phyloP scores from a whole-genome alignment of 2,888 invertebrate genomes.

The Acanthacorydalis orientalis region DNA sequence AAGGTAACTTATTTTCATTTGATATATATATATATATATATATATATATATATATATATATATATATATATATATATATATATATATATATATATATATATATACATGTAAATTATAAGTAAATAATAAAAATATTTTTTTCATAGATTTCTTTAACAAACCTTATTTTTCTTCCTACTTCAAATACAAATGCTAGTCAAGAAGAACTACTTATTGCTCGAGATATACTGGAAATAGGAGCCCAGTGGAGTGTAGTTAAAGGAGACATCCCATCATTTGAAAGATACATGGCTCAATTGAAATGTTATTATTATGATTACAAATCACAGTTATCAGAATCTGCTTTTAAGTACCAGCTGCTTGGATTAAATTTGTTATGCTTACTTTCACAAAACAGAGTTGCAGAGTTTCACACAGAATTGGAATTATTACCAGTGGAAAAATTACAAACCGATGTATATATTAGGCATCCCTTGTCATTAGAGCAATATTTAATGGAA shows the following conservation, averaged over 20 bases:
- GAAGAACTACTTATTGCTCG: conserved; percentile 74
- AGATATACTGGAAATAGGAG: conserved; percentile 89
- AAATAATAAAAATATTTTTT: conserved; percentile 8
- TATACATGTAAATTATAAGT: background rate
- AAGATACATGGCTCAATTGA: conserved; percentile 91
- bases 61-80: no score
- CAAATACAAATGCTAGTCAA: conserved; percentile 51
- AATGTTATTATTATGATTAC: conserved; percentile 90
- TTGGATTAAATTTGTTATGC: conserved; percentile 87
- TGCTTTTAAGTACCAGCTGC: conserved; percentile 80
- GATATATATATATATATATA: conserved; percentile 4
- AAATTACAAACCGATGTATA: conserved; percentile 86
- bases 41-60: conserved; percentile 5
- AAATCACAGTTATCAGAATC: conserved; percentile 77
- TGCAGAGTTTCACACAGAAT: conserved; percentile 95
- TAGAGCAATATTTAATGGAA: conserved; percentile 98
- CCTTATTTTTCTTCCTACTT: conserved; percentile 71
- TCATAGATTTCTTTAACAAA: conserved; percentile 68
- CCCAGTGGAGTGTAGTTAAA: conserved; percentile 83
- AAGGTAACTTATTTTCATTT: conserved; percentile 40
- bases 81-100: background rate
- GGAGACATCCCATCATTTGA: conserved; percentile 93
- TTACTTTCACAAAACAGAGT: conserved; percentile 89
- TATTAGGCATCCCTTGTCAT: conserved; percentile 82
- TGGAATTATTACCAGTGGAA: conserved; percentile 83